phyloP scores from a whole-genome alignment of 1,140 invertebrate species.

The Planococcus citri region DNA sequence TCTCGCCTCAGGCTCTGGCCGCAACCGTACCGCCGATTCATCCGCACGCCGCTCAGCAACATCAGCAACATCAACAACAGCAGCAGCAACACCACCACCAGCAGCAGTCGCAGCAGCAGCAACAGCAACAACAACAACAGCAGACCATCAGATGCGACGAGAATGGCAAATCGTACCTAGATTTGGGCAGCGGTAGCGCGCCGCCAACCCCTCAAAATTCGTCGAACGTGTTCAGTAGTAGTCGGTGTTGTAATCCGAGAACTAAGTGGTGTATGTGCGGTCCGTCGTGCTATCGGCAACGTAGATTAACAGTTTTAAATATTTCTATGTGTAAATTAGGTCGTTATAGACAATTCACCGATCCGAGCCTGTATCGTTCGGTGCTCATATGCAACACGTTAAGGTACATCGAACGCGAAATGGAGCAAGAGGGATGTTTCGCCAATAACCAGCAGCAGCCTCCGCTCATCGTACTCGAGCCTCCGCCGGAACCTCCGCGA shows the following conservation, averaged over 20 bases:
- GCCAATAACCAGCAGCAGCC: conserved; percentile 33
- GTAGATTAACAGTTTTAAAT: conserved; percentile 76
- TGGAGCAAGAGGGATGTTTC: conserved; percentile 57
- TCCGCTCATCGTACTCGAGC: conserved; percentile 34
- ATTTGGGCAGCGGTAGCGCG: conserved; percentile 52
- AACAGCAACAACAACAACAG: conserved; percentile 44
- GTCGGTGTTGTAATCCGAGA: conserved; percentile 54
- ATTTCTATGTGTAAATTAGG: conserved; percentile 86
- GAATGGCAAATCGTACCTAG: conserved; percentile 79
- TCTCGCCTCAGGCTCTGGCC: no score
- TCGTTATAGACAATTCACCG: conserved; percentile 70
- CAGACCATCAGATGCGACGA: conserved; percentile 75
- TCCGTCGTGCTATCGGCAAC: conserved; percentile 57
- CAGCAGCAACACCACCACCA: conserved; percentile 37
- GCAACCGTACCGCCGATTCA: neutral
- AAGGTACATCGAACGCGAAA: conserved; percentile 77
- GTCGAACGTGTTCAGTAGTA: conserved; percentile 23
- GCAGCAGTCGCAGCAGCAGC: conserved; percentile 32
- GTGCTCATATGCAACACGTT: conserved; percentile 90
- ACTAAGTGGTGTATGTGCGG: conserved; percentile 35
- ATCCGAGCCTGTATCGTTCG: conserved; percentile 78
- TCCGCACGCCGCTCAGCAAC: neutral
- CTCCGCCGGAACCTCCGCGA: conserved; percentile 38
- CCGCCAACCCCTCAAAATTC: no score
- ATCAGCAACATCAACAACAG: neutral